phyloP scores from a whole-genome alignment of 2,797 vertebrate species.

The Synaphobranchus kaupii region DNA sequence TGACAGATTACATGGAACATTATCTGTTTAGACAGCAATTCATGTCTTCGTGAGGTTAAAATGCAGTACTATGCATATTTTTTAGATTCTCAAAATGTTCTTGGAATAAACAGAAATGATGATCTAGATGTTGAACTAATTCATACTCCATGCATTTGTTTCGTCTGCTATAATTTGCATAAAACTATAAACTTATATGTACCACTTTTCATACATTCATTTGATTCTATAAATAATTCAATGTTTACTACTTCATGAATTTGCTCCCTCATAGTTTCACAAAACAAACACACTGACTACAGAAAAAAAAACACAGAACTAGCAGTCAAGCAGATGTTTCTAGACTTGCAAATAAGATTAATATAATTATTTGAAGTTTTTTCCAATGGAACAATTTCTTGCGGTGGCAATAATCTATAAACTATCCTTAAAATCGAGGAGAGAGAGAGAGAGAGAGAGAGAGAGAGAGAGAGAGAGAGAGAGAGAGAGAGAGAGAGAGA shows the following conservation, averaged over 20 bases:
- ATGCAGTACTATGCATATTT: background rate
- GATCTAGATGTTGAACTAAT: background rate
- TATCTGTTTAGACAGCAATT: background rate
- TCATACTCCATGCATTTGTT: background rate
- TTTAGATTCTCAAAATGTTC: background rate
- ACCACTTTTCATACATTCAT: background rate
- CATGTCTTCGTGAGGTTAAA: background rate
- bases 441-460: constrained; percentile 59
- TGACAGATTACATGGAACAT: too few relatives aligned
- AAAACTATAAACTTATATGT: too few relatives aligned
- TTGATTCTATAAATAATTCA: background rate
- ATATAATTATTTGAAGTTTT: background rate
- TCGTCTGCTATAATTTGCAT: background rate
- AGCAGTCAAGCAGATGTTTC: background rate
- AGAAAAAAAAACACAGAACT: background rate
- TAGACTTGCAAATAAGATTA: background rate
- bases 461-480: constrained; percentile 49
- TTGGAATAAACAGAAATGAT: background rate
- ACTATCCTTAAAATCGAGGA: constrained; percentile 30
- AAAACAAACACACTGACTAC: background rate
- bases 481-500: constrained; percentile 53
- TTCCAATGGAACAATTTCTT: background rate
- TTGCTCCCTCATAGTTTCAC: background rate
- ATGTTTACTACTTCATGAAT: background rate
- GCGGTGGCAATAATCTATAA: background rate